phyloP scores from a whole-genome alignment of 2,888 invertebrate genomes.

The Drosophila diplacantha region DNA sequence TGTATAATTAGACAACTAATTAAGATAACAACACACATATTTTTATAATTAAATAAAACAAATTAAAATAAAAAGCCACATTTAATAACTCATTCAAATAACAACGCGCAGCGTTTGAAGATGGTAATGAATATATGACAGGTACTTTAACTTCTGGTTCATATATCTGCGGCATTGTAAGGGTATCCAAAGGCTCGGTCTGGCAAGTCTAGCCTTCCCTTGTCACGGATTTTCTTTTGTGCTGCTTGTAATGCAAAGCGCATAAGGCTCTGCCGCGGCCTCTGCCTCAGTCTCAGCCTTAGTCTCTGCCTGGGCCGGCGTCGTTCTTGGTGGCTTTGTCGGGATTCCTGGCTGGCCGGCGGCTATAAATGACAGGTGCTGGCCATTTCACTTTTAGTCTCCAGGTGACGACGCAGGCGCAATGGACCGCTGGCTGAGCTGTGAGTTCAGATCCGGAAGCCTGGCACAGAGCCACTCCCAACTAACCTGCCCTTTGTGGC shows the following conservation, averaged over 20 bases:
- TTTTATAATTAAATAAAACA: no score
- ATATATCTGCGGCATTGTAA: neutral
- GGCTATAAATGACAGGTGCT: slow-evolving; percentile 64
- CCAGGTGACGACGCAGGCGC: slow-evolving; percentile 61
- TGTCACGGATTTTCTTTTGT: slow-evolving; percentile 18
- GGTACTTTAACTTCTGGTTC: no score
- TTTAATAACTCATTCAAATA: no score
- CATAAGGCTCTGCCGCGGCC: slow-evolving; percentile 31
- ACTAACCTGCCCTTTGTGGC: neutral
- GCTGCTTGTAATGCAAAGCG: slow-evolving; percentile 58
- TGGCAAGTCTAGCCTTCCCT: neutral
- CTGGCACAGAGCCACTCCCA: neutral
- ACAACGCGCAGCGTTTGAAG: no score
- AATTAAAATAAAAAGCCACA: no score
- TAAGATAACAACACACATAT: no score
- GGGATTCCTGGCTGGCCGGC: slow-evolving; percentile 38
- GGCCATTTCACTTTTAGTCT: slow-evolving; percentile 67
- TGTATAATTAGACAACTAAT: no score
- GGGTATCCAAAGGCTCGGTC: slow-evolving; percentile 1
- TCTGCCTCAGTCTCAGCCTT: slow-evolving; percentile 8
- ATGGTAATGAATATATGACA: no score
- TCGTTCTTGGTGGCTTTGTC: slow-evolving; percentile 29
- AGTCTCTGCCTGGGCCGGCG: slow-evolving; percentile 31
- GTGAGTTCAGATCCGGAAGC: slow-evolving; percentile 37
- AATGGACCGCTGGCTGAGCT: slow-evolving; percentile 52